Conservation (phyloP, 2,888 invertebrate genomes). For the Aporophyla nigra region DNA sequence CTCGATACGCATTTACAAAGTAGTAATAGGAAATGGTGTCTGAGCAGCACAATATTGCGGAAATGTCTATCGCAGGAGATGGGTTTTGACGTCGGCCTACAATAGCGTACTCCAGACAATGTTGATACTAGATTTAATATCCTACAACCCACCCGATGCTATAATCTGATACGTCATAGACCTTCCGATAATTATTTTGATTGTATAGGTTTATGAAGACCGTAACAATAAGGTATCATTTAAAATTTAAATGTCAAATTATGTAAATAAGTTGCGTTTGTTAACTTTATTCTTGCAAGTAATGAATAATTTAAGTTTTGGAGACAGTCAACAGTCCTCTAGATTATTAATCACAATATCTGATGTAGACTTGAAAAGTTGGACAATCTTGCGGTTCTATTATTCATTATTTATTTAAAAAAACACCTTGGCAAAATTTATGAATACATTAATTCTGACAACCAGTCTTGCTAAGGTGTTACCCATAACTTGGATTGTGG, state of each 20-base stretch:
- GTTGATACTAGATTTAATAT: not conserved
- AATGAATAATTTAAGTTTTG: constrained; percentile 38
- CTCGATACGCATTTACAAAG: constrained; percentile 21
- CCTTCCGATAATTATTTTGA: not conserved
- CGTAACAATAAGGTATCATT: not conserved
- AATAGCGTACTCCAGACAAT: not conserved
- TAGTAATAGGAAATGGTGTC: constrained; percentile 23
- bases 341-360: constrained; percentile 44
- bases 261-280: constrained; percentile 19
- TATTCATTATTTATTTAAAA: no score
- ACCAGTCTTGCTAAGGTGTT: no score
- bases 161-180: not conserved
- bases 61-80: constrained; percentile 31
- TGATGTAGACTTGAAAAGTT: constrained; percentile 35
- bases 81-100: constrained; percentile 2
- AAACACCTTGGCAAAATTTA: no score
- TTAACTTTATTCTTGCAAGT: constrained; percentile 20
- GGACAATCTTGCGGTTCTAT: not conserved
- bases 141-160: not conserved
- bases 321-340: constrained; percentile 30
- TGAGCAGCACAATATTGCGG: constrained; percentile 25
- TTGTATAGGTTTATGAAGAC: not conserved
- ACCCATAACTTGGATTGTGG: no score
- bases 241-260: constrained; percentile 3
- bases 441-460: no score